Base-by-base conservation (phyloP, 2,888 invertebrate species). In the Ormyrus nitidulus region DNA sequence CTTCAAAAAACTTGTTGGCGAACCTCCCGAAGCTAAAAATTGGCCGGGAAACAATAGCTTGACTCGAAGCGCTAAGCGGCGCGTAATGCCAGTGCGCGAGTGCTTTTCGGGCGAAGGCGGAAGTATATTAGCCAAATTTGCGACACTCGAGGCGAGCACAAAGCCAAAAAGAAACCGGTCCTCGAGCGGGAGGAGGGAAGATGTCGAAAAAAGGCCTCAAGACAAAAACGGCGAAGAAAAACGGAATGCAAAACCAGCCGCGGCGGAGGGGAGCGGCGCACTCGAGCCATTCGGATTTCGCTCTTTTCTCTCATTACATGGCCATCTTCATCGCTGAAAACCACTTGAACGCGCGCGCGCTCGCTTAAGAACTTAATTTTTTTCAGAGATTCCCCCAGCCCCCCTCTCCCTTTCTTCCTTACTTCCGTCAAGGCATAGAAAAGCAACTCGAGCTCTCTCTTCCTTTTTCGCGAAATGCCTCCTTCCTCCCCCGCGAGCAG, bases 111-210 rank as follows among this genome's bases (percentile, higher is more conserved):
- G 79, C 68, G 59, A 51, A 49, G 61, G 48, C 73, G 79, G 71
- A 80, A 71, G 76, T 49, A 80, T 76, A 80, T 80, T 80, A 80
- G 76, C 76, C 75, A 49, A 80, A 76, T 80, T 71, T 59, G 66
- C 80, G 71, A 61, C 80, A 76, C 80, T 80, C 66, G 51, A 80
- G 71, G n/a, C 56, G 44, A 9, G 59, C 64, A 10, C 56, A 49
- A 58, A 59, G 71, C 34, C 44, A 54, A 54, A 69, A 34, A 34
- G 4, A 34, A 34, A 34, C 34, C 34, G 34, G 34, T 4, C 34
- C 34, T 34, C 34, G 34, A 34, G 4, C 34, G 34, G 11, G 70
- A 82, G 82, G 77, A 83, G 83, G 84, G 83, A 83, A 71, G 51
- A 65, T 13, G 64, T 65, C 64, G 58, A 58, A 64, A 59, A 69